Conservation (phyloP, 2,888 invertebrate species). For the Beris chalybata region DNA sequence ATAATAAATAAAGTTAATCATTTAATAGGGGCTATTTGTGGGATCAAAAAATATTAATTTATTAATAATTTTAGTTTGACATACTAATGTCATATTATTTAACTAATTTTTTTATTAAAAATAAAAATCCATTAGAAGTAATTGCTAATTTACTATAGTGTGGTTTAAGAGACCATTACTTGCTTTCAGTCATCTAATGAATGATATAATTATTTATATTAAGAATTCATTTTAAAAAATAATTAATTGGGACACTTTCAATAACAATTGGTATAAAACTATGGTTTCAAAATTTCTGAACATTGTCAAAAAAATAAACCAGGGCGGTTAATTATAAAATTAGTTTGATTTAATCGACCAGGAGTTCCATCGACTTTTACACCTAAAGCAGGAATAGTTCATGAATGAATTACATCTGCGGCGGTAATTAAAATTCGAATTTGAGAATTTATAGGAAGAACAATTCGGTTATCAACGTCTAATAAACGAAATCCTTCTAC, state of each 20-base stretch:
- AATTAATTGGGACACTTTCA: no score
- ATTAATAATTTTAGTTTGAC: slow-evolving; percentile 69
- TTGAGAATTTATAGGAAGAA: slow-evolving; percentile 64
- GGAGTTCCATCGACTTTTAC: slow-evolving; percentile 69
- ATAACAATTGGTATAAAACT: slow-evolving; percentile 77
- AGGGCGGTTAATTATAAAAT: slow-evolving; percentile 63
- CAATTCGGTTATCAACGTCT: slow-evolving; percentile 48
- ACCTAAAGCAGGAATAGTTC: slow-evolving; percentile 65
- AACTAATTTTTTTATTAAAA: slow-evolving; percentile 65
- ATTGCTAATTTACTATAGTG: no score
- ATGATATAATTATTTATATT: no score
- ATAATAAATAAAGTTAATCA: slow-evolving; percentile 57
- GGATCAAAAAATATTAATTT: slow-evolving; percentile 65
- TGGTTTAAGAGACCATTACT: no score
- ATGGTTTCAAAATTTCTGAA: slow-evolving; percentile 80
- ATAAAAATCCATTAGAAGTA: no score
- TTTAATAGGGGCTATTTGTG: slow-evolving; percentile 68
- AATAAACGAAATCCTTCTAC: no score
- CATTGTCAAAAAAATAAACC: slow-evolving; percentile 75
- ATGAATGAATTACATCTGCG: slow-evolving; percentile 68
- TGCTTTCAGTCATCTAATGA: no score
- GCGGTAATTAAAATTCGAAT: no score
- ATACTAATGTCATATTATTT: slow-evolving; percentile 63
- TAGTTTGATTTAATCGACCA: slow-evolving; percentile 67
- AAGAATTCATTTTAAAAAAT: no score